Conservation (phyloP, 2,888 invertebrate genomes). For the Ectemnius continuus region DNA sequence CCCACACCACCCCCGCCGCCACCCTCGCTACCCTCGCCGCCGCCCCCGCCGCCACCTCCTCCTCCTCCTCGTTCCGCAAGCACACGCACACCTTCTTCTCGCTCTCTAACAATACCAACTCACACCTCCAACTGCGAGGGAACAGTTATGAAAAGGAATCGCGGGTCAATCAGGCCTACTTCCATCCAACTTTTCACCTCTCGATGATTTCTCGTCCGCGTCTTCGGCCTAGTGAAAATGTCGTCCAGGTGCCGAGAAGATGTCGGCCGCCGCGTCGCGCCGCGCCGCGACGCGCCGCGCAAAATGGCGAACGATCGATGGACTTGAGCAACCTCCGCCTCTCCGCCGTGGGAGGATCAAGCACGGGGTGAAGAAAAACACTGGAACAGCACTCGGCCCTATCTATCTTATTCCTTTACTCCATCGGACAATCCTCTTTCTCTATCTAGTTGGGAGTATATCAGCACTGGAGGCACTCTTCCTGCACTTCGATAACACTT, state of each 20-base stretch:
- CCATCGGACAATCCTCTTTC: neutral
- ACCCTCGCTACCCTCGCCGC: too few relatives aligned
- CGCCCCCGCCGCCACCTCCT: too few relatives aligned
- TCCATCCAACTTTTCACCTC: neutral
- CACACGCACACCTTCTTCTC: too few relatives aligned
- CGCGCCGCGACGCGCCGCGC: slow-evolving; percentile 34
- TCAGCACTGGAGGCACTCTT: slow-evolving; percentile 38
- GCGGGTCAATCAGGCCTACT: too few relatives aligned
- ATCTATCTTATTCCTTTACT: neutral
- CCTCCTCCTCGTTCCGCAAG: too few relatives aligned
- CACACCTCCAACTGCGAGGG: too few relatives aligned
- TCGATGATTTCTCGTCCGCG: slow-evolving; percentile 11
- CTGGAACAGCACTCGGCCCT: slow-evolving; percentile 19
- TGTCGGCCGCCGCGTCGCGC: slow-evolving; percentile 61
- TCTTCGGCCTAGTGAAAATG: slow-evolving; percentile 50
- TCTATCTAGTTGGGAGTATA: slow-evolving; percentile 7
- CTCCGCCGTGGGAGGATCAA: slow-evolving; percentile 52
- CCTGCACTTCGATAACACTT: slow-evolving; percentile 19
- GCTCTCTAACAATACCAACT: too few relatives aligned
- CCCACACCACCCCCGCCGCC: too few relatives aligned
- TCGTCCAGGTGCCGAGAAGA: slow-evolving; percentile 65
- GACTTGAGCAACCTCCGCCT: slow-evolving; percentile 55
- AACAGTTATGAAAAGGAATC: too few relatives aligned
- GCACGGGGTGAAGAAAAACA: slow-evolving; percentile 48
- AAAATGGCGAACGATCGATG: slow-evolving; percentile 75